Evolutionary conservation across 1,140 invertebrate species (phyloP), one percentile per base, ranked within the genome.

Genomic region (Lucilia cuprina): DNA sequence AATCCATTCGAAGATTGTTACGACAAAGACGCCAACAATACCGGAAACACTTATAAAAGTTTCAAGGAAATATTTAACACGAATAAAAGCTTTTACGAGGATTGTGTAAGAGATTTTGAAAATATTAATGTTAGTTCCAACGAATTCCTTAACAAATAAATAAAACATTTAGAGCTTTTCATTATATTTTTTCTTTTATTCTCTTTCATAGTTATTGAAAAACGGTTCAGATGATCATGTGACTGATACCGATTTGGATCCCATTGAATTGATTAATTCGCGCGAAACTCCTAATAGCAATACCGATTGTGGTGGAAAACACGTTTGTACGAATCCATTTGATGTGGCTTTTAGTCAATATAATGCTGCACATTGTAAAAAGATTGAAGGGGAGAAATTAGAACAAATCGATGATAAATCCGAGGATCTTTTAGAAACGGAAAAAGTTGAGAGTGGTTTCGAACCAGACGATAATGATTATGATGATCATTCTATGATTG

Each of bases 1-100:
- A 82, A 35, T 65, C 17, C 17, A 65, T 34, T 25, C 12, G 77
- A 82, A 25, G 82, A 82, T 34, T 82, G 60, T 25, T 82, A 82
- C 13, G 82, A 80, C 47, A 80, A 82, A 82, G 82, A 65, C 17
- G 82, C 21, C 60, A 82, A 60, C 30, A 82, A 55, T 30, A 65
- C 41, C 21, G 82, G 82, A 78, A 85, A 83, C 65, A 83, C 84
- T 49, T 85, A 85, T 30, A 83, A 74, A 60, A 83, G 84, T 41
- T 85, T 85, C 21, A 82, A 83, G 55, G 84, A 85, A 47, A 75
- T 83, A 9, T 85, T 83, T 30, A 83, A 85, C 47, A 83, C 82
- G 25, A 85, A 85, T 65, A 83, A 83, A 17, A 83, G 82, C n/a
- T 82, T 83, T 25, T 83, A 74, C 21, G 84, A 82, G 82, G 82